phyloP scores from a whole-genome alignment of 64 coral and sea anemone genomes.

The Porites australiensis region DNA sequence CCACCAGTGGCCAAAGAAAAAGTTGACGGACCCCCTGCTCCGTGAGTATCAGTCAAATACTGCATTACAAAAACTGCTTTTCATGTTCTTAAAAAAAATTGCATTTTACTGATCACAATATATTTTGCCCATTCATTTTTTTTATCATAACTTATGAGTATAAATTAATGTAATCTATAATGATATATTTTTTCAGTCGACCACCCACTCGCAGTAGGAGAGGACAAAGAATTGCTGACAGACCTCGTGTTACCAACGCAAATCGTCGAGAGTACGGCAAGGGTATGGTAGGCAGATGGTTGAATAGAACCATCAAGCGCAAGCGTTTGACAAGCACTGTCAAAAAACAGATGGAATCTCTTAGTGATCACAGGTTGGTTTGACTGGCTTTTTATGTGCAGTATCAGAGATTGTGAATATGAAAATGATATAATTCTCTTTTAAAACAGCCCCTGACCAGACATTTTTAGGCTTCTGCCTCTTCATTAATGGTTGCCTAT shows the following conservation, averaged over 20 bases:
- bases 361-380: conserved; percentile 93
- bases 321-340: conserved; percentile 91
- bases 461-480: no score
- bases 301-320: conserved; percentile 94
- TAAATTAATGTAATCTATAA: background rate
- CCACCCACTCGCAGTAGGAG: conserved; percentile 66
- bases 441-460: no score
- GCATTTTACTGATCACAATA: no score
- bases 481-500: no score
- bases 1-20: conserved; percentile 69
- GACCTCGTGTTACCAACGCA: conserved; percentile 50
- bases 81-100: no score
- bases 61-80: no score
- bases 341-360: conserved; percentile 74
- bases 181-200: background rate
- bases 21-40: conserved; percentile 75
- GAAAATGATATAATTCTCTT: no score
- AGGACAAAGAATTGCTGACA: conserved; percentile 80
- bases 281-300: conserved; percentile 88
- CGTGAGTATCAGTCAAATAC: conserved; percentile 15
- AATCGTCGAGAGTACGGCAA: conserved; percentile 91
- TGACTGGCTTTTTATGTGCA: background rate
- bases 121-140: no score
- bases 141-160: no score
- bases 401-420: background rate